A percentile compares a stretch with the other conserved stretches of the same genome.
These are phyloP conservation scores for Orthonyx spaldingii DNA, from an alignment of 2,113 vertebrate species.

Conservation along the genomic window DNA sequence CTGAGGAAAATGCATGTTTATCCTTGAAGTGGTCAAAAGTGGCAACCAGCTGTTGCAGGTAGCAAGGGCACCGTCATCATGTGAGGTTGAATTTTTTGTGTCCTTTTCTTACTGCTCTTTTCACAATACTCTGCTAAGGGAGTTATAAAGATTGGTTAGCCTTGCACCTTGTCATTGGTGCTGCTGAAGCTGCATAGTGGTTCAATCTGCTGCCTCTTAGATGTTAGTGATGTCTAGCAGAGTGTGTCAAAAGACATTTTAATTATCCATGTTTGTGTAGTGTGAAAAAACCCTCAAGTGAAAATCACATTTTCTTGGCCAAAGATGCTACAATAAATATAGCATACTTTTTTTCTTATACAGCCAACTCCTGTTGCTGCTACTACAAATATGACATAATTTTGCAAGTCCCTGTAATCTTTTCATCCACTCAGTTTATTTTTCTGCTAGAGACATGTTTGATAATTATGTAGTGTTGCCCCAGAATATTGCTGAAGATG, in stretches of 20 bases:
- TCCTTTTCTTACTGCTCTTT: not conserved
- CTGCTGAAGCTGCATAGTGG: not conserved
- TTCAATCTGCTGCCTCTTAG: not conserved
- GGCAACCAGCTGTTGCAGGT: conserved; percentile 3
- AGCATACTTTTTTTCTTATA: not conserved
- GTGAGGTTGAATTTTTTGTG: not conserved
- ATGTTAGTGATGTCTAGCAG: not conserved
- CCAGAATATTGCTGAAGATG: not conserved
- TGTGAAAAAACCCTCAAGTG: not conserved
- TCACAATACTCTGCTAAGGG: not conserved
- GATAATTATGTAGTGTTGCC: not conserved
- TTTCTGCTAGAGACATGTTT: not conserved
- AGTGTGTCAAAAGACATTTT: not conserved
- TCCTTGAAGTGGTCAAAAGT: conserved; percentile 3
- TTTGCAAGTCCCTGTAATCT: not conserved
- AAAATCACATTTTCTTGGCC: not conserved
- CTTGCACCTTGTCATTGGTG: not conserved
- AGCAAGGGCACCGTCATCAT: not conserved
- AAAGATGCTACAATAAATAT: not conserved
- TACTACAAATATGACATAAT: not conserved
- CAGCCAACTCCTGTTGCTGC: not conserved
- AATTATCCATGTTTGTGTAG: not conserved
- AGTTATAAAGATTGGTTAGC: not conserved
- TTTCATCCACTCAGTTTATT: not conserved
- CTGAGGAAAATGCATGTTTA: conserved; percentile 46